Base-by-base conservation (phyloP, 2,797 vertebrate genomes). In the Threskiornis aethiopicus region DNA sequence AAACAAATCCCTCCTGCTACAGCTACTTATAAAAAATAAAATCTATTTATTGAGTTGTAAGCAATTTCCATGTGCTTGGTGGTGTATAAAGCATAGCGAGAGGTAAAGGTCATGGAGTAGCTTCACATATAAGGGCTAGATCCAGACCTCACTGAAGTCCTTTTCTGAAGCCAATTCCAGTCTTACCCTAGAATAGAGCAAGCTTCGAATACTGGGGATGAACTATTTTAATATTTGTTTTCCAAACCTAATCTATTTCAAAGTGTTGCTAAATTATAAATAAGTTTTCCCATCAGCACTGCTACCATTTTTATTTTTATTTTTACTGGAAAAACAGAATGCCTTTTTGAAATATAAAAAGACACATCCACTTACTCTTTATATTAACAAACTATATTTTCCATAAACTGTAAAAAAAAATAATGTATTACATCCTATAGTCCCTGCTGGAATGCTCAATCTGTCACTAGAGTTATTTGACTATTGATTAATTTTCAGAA, bases 401-500 rank as follows among this genome's bases (percentile, higher is more conserved):
- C 24, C 73, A 46, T 31, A 65, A 85, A 47, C 33, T n/a, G 9
- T n/a, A 8, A 47, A 35, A 51, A 49, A 33, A 16, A 16, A 4
- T 10, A 54, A 18, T 21, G 6, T 54, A 52, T 71, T 69, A 37
- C 29, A 69, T 81, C 62, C 66, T 54, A 41, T 55, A 73, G 62
- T 91, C 57, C 78, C 70, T 80, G 22, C 66, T 91, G 62, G 49
- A 94, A 92, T 84, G 54, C 69, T 94, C 47, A 85, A 8, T 94
- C 85, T 46, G 33, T 96, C 97, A 96, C 55, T 89, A 73, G 51
- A 89, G 37, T 95, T 96, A 87, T 92, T 95, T 96, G 81, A 91
- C 81, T 96, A 94, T 93, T 96, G 97, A 97, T 95, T 97, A 81
- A 76, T 95, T 96, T 97, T 94, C 82, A 93, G 66, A 96, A 97